Conservation (phyloP, 2,888 invertebrate species). For the Calameuta filiformis region DNA sequence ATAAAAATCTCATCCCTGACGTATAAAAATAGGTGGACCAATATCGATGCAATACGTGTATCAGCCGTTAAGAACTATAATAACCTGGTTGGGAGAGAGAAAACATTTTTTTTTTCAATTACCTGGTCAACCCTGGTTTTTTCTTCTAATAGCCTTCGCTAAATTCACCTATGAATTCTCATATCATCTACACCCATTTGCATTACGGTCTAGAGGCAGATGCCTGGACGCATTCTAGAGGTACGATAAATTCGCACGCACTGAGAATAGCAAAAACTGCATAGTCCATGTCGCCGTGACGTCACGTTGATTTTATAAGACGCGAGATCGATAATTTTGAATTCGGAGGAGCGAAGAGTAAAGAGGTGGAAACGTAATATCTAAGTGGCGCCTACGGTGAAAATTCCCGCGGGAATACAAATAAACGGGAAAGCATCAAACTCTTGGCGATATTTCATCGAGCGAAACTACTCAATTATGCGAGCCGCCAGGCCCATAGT, state of each 20-base stretch:
- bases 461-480: constrained; percentile 1
- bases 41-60: background rate
- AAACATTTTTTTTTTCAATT: background rate
- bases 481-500: background rate
- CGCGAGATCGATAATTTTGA: background rate
- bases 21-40: background rate
- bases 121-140: background rate
- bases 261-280: background rate
- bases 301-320: background rate
- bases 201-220: no score
- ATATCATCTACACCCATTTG: no score
- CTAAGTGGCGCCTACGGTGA: background rate
- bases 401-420: background rate
- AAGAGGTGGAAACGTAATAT: background rate
- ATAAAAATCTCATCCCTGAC: background rate
- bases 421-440: background rate
- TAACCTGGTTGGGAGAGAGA: background rate
- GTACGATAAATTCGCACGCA: background rate
- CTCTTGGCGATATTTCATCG: constrained; percentile 1
- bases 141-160: background rate
- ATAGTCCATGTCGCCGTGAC: background rate
- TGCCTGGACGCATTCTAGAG: background rate
- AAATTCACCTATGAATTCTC: no score
- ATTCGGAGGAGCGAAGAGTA: background rate
- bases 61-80: background rate